Evolutionary conservation across 2,797 vertebrate genomes (phyloP).

Genomic region (Pangasius sanitwongsei): DNA sequence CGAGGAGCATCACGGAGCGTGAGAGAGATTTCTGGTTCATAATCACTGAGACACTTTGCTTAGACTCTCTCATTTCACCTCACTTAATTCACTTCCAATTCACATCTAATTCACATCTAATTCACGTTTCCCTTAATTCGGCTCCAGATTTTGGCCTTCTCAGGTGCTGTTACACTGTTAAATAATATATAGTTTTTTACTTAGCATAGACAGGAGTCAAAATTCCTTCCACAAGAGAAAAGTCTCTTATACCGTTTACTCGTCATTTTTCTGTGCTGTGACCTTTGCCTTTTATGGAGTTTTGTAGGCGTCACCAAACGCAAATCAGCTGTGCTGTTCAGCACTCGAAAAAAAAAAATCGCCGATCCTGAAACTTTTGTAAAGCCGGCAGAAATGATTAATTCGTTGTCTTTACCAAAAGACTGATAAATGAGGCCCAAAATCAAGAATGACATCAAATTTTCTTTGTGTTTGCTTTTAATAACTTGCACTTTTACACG

Average conservation of each 20-base stretch:
- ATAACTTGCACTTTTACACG: background rate
- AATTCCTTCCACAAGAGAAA: background rate
- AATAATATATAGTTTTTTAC: background rate
- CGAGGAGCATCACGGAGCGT: background rate
- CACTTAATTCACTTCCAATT: too few relatives aligned
- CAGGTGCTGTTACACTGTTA: too few relatives aligned
- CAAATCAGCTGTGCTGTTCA: background rate
- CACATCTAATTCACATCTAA: background rate
- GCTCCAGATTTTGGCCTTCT: background rate
- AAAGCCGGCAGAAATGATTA: background rate
- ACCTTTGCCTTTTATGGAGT: constrained; percentile 3
- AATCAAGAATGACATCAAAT: too few relatives aligned
- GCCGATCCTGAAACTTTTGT: background rate
- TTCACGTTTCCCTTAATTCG: background rate
- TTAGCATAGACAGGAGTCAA: background rate
- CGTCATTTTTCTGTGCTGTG: background rate
- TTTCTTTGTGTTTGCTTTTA: background rate
- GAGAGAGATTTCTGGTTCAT: background rate
- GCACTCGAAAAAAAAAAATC: background rate
- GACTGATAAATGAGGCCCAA: background rate
- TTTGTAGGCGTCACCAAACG: background rate
- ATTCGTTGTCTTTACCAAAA: background rate
- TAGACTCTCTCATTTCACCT: background rate
- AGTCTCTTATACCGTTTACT: background rate
- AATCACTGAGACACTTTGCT: too few relatives aligned